These are phyloP conservation scores for Pemphredon lugubris DNA, from an alignment of 2,888 invertebrate genomes.

Conservation along the genomic window DNA sequence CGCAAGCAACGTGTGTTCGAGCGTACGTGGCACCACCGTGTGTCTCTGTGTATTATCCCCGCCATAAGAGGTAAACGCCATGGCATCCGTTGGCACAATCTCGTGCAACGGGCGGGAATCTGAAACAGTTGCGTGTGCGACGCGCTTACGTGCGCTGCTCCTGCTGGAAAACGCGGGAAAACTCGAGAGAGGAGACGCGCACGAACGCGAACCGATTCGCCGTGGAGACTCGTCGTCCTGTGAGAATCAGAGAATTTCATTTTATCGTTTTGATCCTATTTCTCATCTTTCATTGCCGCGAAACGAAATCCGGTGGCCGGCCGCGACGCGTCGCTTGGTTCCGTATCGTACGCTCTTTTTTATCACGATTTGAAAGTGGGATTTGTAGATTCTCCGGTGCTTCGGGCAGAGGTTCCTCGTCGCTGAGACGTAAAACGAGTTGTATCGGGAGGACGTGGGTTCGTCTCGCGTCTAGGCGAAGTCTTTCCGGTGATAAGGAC, in stretches of 20 bases:
- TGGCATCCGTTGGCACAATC: slow-evolving; percentile 71
- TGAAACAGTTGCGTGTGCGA: slow-evolving; percentile 70
- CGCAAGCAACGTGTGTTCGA: slow-evolving; percentile 19
- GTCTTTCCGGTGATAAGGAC: neutral
- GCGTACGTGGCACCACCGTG: slow-evolving; percentile 45
- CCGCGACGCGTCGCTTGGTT: too few species aligned
- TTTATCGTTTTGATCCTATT: too few species aligned
- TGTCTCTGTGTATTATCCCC: slow-evolving; percentile 63
- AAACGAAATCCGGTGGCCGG: too few species aligned
- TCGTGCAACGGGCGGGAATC: slow-evolving; percentile 68
- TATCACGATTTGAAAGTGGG: too few species aligned
- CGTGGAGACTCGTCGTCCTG: neutral
- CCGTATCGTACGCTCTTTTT: too few species aligned
- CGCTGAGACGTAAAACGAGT: too few species aligned
- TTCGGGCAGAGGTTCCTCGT: too few species aligned
- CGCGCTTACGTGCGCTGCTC: slow-evolving; percentile 60
- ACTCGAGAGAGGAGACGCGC: neutral
- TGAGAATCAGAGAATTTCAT: neutral
- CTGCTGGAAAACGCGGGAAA: slow-evolving; percentile 42
- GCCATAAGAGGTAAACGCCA: slow-evolving; percentile 72
- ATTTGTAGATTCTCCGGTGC: too few species aligned
- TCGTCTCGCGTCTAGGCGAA: too few species aligned
- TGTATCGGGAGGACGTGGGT: too few species aligned
- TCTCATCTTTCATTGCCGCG: neutral
- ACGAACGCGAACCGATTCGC: neutral